Base-by-base conservation (phyloP, 30 jellyfish, hydroid and myxozoan genomes). In the Chrysaora quinquecirrha region DNA sequence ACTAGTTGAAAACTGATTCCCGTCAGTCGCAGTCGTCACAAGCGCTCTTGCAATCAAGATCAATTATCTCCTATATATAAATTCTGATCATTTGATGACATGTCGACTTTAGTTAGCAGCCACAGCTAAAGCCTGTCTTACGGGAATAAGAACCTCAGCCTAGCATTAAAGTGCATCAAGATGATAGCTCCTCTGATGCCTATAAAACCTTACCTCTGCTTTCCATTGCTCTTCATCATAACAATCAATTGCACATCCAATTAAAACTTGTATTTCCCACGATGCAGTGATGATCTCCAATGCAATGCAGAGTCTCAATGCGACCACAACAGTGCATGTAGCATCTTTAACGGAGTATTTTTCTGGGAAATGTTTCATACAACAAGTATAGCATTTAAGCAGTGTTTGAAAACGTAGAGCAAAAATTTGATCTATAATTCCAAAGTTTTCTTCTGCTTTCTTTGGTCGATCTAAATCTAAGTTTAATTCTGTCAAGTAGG, bases 231-330 rank as follows among this genome's bases (percentile, higher is more conserved):
- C 85, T 2, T 82, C 92, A 2, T 34, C 23, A 34, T 68, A 82
- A 0, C 73, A 10, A 43, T 82, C 84, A 30, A 82, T 52, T 0
- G 84, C 78, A 56, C 85, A 82, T 30, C 85, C 92, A 82, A 82
- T 24, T 16, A 66, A 58, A 9, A 82, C 92, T 67, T 82, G 83
- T 2, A 56, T 30, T 52, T 82, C 92, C 92, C 92, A 82, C 0
- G 80, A 30, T n/a, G 85, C 73, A 10, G 48, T 25, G 27, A 21
- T 70, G 35, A 69, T 48, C 31, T 82, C 92, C 72, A 54, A n/a
- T 14, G 81, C 61, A 58, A 82, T 82, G 49, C 85, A 47, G 7
- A 82, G 65, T 21, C 85, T 49, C 21, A 82, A 56, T 1, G 84
- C 85, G 6, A 82, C 25, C 61, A 70, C 28, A 9, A 54, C 84